Evolutionary conservation across 2,797 vertebrate genomes (phyloP).

Genomic region (Poecilia velifera): DNA sequence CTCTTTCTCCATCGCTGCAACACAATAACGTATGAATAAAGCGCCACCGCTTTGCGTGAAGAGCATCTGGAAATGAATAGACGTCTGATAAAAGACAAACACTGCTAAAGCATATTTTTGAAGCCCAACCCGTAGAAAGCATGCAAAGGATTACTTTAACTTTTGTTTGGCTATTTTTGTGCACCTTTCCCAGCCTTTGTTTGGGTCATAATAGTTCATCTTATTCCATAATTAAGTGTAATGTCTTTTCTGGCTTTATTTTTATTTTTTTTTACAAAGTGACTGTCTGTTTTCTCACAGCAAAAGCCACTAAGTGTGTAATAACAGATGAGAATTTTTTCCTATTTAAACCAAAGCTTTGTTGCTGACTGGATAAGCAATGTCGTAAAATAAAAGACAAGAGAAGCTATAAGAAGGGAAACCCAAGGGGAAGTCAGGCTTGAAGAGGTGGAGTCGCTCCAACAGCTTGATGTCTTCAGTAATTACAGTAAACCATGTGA

Average conservation of each 20-base stretch:
- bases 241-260: neutral
- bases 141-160: neutral
- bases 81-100: slow-evolving; percentile 4
- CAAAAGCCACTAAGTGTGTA: slow-evolving; percentile 9
- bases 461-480: slow-evolving; percentile 61
- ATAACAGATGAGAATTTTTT: neutral
- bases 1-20: slow-evolving; percentile 11
- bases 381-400: neutral
- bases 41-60: slow-evolving; percentile 13
- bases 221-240: neutral
- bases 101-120: slow-evolving; percentile 31
- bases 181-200: slow-evolving; percentile 2
- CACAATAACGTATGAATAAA: slow-evolving; percentile 30
- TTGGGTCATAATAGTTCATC: neutral
- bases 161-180: slow-evolving; percentile 18
- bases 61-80: neutral
- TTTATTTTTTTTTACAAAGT: too few species aligned
- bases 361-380: slow-evolving; percentile 9
- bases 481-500: slow-evolving; percentile 67
- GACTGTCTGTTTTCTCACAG: neutral
- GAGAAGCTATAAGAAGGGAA: neutral
- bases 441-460: slow-evolving; percentile 38
- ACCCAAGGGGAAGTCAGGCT: neutral
- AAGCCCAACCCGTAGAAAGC: slow-evolving; percentile 45
- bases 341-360: neutral